Percentiles rank a stretch among this genome's conserved stretches.
phyloP scores from a whole-genome alignment of 2,888 invertebrate species.

The Hipparchia sbordonii region DNA sequence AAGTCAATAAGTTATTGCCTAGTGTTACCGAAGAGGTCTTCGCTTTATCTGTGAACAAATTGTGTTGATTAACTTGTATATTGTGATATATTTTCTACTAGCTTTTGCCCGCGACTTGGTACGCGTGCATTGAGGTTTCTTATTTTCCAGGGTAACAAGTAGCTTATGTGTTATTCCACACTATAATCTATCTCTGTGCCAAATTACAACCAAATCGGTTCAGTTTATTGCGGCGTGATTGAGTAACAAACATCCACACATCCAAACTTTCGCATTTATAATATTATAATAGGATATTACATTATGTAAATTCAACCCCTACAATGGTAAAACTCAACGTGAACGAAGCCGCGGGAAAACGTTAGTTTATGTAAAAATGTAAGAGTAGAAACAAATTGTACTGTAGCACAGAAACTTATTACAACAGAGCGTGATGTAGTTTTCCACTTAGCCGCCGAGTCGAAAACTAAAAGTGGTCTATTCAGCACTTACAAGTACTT shows the following conservation, averaged over 20 bases:
- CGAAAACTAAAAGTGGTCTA: constrained; percentile 29
- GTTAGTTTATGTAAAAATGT: too few species aligned
- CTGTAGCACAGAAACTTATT: not conserved
- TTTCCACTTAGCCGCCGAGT: constrained; percentile 30
- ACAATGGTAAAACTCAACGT: too few species aligned
- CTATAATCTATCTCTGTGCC: too few species aligned
- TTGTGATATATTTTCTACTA: not conserved
- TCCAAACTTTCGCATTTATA: too few species aligned
- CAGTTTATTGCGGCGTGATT: too few species aligned
- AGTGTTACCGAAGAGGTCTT: not conserved
- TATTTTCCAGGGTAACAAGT: not conserved
- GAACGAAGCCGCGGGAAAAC: too few species aligned
- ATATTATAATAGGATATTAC: too few species aligned
- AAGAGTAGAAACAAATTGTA: not conserved
- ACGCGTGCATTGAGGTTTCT: not conserved
- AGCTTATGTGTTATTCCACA: too few species aligned
- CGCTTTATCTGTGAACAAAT: not conserved
- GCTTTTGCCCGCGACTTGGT: not conserved
- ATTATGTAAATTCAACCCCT: too few species aligned
- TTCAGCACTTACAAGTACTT: constrained; percentile 22
- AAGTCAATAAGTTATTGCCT: constrained; percentile 4
- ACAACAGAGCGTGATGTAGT: constrained; percentile 15
- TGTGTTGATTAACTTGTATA: not conserved
- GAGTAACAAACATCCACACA: too few species aligned
- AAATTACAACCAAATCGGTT: too few species aligned